Percentiles rank a stretch among this genome's conserved stretches.
phyloP scores from a whole-genome alignment of 2,888 invertebrate genomes.

The Craniophora ligustri region DNA sequence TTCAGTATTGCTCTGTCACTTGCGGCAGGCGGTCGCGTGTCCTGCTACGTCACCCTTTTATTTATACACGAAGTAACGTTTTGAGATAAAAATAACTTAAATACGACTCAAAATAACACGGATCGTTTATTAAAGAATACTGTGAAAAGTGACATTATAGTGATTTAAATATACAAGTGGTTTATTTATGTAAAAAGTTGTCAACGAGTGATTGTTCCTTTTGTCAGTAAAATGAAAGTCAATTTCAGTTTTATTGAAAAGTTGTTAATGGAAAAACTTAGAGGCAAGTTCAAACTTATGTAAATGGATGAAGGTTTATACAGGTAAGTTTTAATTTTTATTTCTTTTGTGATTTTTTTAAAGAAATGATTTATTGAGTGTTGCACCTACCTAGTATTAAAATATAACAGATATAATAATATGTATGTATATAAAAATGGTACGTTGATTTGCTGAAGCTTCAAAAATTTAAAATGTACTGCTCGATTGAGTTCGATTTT shows the following conservation, averaged over 20 bases:
- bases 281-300: slow-evolving; percentile 6
- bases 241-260: slow-evolving; percentile 34
- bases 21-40: slow-evolving; percentile 61
- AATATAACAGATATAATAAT: no score
- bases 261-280: slow-evolving; percentile 32
- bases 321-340: slow-evolving; percentile 18
- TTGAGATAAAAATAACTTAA: slow-evolving; percentile 26
- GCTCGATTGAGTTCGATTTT: no score
- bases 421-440: no score
- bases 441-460: no score
- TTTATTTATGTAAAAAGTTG: slow-evolving; percentile 10
- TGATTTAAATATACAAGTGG: slow-evolving; percentile 5
- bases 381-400: no score
- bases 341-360: neutral
- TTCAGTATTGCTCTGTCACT: slow-evolving; percentile 71
- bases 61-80: slow-evolving; percentile 33
- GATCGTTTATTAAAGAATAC: slow-evolving; percentile 5
- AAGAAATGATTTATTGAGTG: no score
- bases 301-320: slow-evolving; percentile 29
- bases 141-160: slow-evolving; percentile 21
- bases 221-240: slow-evolving; percentile 25
- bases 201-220: slow-evolving; percentile 21
- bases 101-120: slow-evolving; percentile 21
- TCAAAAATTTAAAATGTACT: no score
- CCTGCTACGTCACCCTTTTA: slow-evolving; percentile 1